Evolutionary conservation across 2,797 vertebrate genomes (phyloP).

Genomic region (Pogoniulus pusillus): DNA sequence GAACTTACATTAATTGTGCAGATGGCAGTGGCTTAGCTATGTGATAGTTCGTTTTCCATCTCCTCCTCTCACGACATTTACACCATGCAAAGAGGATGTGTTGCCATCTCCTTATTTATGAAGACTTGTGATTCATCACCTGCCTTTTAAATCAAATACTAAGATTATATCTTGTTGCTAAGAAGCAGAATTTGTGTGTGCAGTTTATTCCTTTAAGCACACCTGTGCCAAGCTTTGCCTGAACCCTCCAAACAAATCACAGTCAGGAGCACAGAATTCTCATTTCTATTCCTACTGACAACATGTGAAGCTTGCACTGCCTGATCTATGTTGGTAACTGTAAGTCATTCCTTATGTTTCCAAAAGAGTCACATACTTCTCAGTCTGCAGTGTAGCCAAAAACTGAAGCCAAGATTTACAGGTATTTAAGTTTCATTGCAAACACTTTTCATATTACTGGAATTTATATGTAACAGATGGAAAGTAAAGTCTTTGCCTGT

Average conservation of each 20-base stretch:
- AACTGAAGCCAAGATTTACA: background rate
- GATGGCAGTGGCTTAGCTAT: constrained; percentile 28
- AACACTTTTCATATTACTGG: background rate
- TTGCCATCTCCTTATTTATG: constrained; percentile 14
- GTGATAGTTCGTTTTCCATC: constrained; percentile 36
- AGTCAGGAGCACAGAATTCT: background rate
- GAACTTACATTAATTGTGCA: constrained; percentile 39
- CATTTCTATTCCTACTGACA: background rate
- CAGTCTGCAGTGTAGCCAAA: background rate
- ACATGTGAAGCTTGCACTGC: background rate
- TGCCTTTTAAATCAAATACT: constrained; percentile 31
- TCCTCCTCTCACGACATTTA: constrained; percentile 46
- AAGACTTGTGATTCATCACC: constrained; percentile 44
- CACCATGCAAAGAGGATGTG: constrained; percentile 25
- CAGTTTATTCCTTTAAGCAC: background rate
- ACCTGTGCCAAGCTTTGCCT: constrained; percentile 1
- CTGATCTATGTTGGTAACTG: background rate
- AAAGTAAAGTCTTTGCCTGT: background rate
- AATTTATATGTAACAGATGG: background rate
- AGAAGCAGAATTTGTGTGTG: constrained; percentile 7
- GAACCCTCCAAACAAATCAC: background rate
- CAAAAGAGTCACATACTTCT: background rate
- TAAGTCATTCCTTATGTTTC: background rate
- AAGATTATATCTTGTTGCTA: constrained; percentile 26
- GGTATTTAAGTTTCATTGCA: background rate